Conservation (phyloP, 35 echinoderm and acorn worm species). For the Apostichopus japonicus region DNA sequence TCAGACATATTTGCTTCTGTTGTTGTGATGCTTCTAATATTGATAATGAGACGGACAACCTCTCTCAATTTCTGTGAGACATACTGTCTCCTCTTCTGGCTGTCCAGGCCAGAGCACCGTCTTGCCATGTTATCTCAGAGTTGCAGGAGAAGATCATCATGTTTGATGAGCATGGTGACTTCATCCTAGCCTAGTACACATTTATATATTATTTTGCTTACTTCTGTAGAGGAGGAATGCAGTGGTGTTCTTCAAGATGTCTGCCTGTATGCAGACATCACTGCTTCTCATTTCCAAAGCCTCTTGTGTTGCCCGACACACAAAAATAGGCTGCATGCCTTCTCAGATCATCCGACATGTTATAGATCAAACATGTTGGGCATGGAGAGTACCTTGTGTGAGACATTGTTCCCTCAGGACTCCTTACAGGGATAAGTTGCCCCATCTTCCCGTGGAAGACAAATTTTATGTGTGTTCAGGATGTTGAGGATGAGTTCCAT, state of each 20-base stretch:
- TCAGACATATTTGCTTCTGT: not conserved
- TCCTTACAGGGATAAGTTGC: not conserved
- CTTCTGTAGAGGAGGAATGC: not conserved
- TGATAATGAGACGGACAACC: not conserved
- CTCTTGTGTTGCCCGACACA: not conserved
- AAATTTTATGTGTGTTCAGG: not conserved
- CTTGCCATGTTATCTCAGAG: not conserved
- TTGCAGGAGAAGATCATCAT: not conserved
- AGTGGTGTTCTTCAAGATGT: not conserved
- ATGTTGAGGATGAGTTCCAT: not conserved
- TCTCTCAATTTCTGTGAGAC: constrained; percentile 20
- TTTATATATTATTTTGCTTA: not conserved
- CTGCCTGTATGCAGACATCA: not conserved
- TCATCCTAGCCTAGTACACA: not conserved
- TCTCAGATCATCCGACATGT: not conserved
- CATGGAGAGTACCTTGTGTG: not conserved
- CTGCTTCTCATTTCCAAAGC: not conserved
- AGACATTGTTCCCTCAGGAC: not conserved
- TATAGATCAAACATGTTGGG: not conserved
- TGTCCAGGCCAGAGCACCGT: not conserved
- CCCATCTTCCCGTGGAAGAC: not conserved
- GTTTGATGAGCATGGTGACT: not conserved
- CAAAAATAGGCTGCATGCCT: not conserved
- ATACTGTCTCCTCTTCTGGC: not conserved
- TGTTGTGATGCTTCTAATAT: not conserved